These are phyloP conservation scores for Helobdella robusta DNA, from an alignment of 2,888 invertebrate species.

Conservation along the genomic window DNA sequence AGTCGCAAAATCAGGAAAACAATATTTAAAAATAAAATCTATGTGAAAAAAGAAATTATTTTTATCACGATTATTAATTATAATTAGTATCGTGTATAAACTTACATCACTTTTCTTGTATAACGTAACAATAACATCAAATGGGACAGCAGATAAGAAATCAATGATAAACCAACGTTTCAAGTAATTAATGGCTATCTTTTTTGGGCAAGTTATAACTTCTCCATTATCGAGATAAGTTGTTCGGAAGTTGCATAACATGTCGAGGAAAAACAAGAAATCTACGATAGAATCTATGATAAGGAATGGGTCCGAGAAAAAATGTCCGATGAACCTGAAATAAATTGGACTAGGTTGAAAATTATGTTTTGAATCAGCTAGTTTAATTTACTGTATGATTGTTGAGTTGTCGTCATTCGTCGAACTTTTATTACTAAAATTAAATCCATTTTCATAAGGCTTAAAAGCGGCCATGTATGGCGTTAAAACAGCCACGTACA, in stretches of 20 bases:
- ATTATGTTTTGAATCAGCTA: conserved; percentile 35
- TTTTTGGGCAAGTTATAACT: conserved; percentile 45
- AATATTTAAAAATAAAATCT: too few relatives aligned
- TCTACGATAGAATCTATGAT: conserved; percentile 49
- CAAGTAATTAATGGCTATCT: conserved; percentile 48
- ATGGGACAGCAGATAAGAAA: conserved; percentile 93
- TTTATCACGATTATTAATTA: too few relatives aligned
- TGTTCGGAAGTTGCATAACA: conserved; percentile 49
- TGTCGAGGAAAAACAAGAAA: conserved; percentile 49
- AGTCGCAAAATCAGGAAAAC: too few relatives aligned
- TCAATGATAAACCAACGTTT: conserved; percentile 92
- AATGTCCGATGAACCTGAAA: conserved; percentile 42
- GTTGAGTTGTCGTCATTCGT: too few relatives aligned
- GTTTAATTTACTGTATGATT: too few relatives aligned
- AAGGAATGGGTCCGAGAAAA: conserved; percentile 46
- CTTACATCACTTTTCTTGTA: conserved; percentile 49
- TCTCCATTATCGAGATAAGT: conserved; percentile 49
- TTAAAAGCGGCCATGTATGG: conserved; percentile 48
- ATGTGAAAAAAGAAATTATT: too few relatives aligned
- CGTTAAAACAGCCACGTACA: conserved; percentile 50
- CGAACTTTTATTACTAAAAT: too few relatives aligned
- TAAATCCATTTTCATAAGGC: too few relatives aligned
- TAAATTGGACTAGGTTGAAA: too few relatives aligned
- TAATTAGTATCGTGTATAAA: too few relatives aligned
- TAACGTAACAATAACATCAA: conserved; percentile 73